Base-by-base conservation (phyloP, 2,888 invertebrate genomes). In the Elmis aenea region DNA sequence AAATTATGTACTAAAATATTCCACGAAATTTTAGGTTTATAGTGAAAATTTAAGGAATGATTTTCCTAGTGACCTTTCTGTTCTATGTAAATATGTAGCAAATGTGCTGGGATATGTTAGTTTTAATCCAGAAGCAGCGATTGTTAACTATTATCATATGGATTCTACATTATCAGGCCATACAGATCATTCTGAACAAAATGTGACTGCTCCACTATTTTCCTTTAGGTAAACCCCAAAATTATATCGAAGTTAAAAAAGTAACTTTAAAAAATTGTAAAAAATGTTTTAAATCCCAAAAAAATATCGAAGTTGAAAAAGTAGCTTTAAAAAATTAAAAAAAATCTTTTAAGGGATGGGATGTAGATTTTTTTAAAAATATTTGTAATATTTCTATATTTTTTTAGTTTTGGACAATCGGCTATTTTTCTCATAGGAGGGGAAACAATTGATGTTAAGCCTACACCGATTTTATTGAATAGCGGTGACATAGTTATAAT, bases 351-450 rank as follows among this genome's bases (percentile, higher is more conserved):
- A n/a, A n/a, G n/a, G n/a, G n/a, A n/a, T n/a, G n/a, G n/a, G n/a
- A n/a, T n/a, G n/a, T n/a, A n/a, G n/a, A n/a, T n/a, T n/a, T n/a
- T n/a, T n/a, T n/a, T n/a, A n/a, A 23, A 5, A 6, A 5, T 23
- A 4, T 23, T 5, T n/a, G 5, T 26, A 13, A 10, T 5, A 25
- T 20, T 28, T 33, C 21, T 30, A 32, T 38, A 38, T 39, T 33
- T 26, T 63, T 74, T 54, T 69, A 96, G 96, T 68, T 92, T 99
- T 68, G 99, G 97, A 0, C 94, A 93, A 67, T 81, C 87, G 33
- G 95, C 94, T 8, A 79, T 99, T 55, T 99, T 97, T 67, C 72
- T 99, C 20, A 77, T 97, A 48, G 97, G 97, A 11, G 93, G 94
- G 1, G 62, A 63, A 50, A 78, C 78, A 0, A 80, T 81, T 53